These are phyloP conservation scores for Leptinotarsa haldemani DNA, from an alignment of 2,888 invertebrate genomes.

Conservation along the genomic window DNA sequence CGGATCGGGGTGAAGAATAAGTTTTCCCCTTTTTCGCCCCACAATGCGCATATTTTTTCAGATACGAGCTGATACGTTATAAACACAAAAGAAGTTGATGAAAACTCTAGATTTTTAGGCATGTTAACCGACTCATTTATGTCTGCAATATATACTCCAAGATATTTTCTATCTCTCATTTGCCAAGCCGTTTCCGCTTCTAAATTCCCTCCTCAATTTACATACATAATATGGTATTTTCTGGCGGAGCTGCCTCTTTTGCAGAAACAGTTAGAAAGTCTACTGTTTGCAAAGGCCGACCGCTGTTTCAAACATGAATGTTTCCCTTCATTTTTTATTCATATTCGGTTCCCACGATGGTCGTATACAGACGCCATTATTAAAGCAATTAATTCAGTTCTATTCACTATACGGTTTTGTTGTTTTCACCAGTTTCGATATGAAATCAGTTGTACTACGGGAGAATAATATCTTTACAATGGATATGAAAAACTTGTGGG, in stretches of 20 bases:
- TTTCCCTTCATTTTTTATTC: neutral
- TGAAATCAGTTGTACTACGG: too few species aligned
- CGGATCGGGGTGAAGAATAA: too few species aligned
- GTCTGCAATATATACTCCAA: neutral
- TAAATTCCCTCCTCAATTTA: neutral
- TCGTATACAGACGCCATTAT: neutral
- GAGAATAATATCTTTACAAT: too few species aligned
- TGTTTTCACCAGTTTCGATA: neutral
- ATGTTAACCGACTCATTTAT: too few species aligned
- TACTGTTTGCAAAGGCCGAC: neutral
- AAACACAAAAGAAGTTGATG: too few species aligned
- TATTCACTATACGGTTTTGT: neutral
- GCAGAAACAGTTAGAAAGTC: neutral
- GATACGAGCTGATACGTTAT: too few species aligned
- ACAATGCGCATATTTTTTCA: too few species aligned
- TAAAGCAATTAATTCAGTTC: neutral
- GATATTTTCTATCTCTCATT: neutral
- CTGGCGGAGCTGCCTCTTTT: neutral
- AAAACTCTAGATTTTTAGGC: too few species aligned
- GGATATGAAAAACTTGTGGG: too few species aligned
- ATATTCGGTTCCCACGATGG: constrained; percentile 5
- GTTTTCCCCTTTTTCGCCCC: too few species aligned
- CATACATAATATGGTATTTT: neutral
- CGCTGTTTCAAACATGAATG: neutral
- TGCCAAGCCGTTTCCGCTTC: neutral